These are phyloP conservation scores for Euthynnus affinis DNA, from an alignment of 2,797 vertebrate species.

Conservation along the genomic window DNA sequence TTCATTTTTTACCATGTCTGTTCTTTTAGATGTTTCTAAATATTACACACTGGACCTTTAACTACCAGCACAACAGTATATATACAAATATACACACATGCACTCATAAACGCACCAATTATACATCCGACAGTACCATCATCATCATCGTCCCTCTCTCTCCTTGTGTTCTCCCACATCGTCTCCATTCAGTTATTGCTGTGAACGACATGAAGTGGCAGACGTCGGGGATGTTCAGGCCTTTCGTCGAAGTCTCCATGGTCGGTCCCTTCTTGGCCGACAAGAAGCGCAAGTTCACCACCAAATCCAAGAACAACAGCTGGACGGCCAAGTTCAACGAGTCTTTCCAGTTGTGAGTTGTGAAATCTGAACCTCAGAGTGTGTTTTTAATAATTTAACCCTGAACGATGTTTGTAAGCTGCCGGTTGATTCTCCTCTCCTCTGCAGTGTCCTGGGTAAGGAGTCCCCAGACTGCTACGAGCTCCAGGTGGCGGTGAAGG, in stretches of 20 bases:
- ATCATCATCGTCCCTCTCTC: not conserved
- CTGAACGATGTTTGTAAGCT: not conserved
- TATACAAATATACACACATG: conserved; percentile 8
- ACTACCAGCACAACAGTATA: no score
- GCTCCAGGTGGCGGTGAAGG: conserved; percentile 95
- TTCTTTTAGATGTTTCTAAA: no score
- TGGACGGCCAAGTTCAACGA: conserved; percentile 98
- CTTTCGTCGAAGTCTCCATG: conserved; percentile 95
- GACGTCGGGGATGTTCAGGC: conserved; percentile 96
- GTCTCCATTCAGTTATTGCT: conserved; percentile 89
- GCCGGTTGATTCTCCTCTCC: not conserved
- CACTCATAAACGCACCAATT: not conserved
- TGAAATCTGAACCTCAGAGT: not conserved
- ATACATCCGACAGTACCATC: not conserved
- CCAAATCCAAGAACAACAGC: conserved; percentile 99
- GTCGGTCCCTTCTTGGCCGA: conserved; percentile 94
- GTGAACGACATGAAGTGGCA: conserved; percentile 99
- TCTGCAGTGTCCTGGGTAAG: conserved; percentile 90
- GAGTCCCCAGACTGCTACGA: conserved; percentile 93
- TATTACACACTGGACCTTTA: no score
- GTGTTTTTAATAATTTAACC: no score
- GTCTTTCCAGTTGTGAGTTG: conserved; percentile 97
- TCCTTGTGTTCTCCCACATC: not conserved
- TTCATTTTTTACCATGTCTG: no score
- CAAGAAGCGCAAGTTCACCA: conserved; percentile 97